Evolutionary conservation across 2,888 invertebrate species (phyloP), one percentile per base, ranked within the genome.

Genomic region (Phrixothrix hirtus): DNA sequence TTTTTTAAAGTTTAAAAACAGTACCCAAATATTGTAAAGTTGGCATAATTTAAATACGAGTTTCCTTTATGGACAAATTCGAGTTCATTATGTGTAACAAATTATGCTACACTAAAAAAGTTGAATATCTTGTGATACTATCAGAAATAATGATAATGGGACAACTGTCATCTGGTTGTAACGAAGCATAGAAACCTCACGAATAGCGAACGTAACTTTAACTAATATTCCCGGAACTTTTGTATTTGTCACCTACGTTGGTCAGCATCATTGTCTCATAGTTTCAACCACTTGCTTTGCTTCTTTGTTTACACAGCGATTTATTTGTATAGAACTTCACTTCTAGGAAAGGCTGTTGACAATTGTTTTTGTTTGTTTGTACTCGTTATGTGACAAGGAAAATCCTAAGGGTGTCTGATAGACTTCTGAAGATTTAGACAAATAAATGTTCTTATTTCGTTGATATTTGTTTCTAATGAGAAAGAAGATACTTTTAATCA

Each of bases 181-280:
- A 69, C 68, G 68, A 69, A 64, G 60, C 65, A 60, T 63, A 57
- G 61, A 62, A 60, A 57, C 59, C 59, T 52, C 56, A 55, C 50
- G 50, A 53, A 48, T 51, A 41, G 47, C 50, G 61, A 55, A 55
- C 58, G 56, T 57, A 59, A 59, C 57, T 47, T 58, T 58, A 57
- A 52, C 48, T 27, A 16, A 52, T 35, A 39, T 46, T 37, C 39
- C 11, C 30, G 14, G 43, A 55, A 57, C 58, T 64, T 64, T 66
- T 66, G 65, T 66, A 62, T 64, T 57, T 59, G 62, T 60, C 62
- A 61, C 57, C 61, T 62, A 54, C 37, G 41, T 54, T 61, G 61
- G 59, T 60, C 61, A 54, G 49, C 52, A 31, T 50, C 49, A 48
- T 52, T 54, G 41, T 47, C 42, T 47, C 52, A 53, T 39, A 59